Evolutionary conservation across 2,888 invertebrate species (phyloP).

Genomic region (Sthenelais limicola): DNA sequence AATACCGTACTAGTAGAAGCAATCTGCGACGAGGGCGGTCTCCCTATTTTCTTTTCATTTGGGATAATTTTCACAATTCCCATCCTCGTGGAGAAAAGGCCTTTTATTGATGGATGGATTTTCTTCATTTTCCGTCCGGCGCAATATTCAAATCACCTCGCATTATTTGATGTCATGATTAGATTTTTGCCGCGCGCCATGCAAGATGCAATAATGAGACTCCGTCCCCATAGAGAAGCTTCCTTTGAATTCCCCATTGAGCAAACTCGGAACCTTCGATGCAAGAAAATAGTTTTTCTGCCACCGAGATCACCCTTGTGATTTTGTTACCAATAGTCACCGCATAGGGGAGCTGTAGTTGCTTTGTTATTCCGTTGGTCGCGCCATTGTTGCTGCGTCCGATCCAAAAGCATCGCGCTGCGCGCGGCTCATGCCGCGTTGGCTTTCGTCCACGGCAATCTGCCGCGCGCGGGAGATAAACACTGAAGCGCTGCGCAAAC

Average conservation of each 20-base stretch:
- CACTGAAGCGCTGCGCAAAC: slow-evolving; percentile 30
- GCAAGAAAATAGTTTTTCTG: slow-evolving; percentile 12
- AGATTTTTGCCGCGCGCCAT: slow-evolving; percentile 32
- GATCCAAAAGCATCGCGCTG: not conserved
- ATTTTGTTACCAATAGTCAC: too few species aligned
- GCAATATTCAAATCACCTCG: slow-evolving; percentile 28
- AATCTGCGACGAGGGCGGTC: too few species aligned
- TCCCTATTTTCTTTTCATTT: slow-evolving; percentile 39
- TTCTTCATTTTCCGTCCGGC: not conserved
- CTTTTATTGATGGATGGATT: slow-evolving; percentile 2
- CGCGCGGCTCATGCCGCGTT: not conserved
- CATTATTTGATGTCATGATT: slow-evolving; percentile 39
- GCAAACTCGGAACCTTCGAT: slow-evolving; percentile 17
- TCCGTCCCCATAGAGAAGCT: slow-evolving; percentile 11
- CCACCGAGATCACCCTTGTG: too few species aligned
- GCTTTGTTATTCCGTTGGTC: not conserved
- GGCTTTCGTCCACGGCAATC: slow-evolving; percentile 8
- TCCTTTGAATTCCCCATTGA: slow-evolving; percentile 22
- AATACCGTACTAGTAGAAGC: too few species aligned
- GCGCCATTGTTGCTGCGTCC: not conserved
- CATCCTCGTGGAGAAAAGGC: slow-evolving; percentile 10
- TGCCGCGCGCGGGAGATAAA: slow-evolving; percentile 7
- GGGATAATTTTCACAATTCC: slow-evolving; percentile 1
- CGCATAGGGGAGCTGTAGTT: too few species aligned
- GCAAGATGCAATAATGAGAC: slow-evolving; percentile 34